Conservation (phyloP, 2,113 vertebrate species). For the Pagrus major region DNA sequence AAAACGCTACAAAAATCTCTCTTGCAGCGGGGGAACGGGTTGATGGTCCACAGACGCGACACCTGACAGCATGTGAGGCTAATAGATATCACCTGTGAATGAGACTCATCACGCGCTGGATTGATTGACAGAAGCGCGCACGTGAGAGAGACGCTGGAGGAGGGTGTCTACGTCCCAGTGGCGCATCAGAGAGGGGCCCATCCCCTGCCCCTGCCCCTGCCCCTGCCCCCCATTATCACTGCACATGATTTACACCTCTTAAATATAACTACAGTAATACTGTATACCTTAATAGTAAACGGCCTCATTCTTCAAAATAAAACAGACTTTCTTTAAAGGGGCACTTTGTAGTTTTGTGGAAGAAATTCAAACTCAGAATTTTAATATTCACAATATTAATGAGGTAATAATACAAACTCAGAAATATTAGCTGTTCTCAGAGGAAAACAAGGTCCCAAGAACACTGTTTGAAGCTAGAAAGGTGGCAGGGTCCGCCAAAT, state of each 20-base stretch:
- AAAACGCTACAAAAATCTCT: not conserved
- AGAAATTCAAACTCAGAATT: too few relatives aligned
- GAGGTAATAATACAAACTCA: too few relatives aligned
- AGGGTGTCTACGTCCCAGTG: conserved; percentile 48
- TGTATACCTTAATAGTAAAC: not conserved
- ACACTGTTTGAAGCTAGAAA: too few relatives aligned
- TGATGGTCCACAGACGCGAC: conserved; percentile 13
- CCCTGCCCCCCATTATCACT: too few relatives aligned
- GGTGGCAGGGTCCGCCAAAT: too few relatives aligned
- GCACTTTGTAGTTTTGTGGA: too few relatives aligned
- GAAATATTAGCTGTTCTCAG: too few relatives aligned
- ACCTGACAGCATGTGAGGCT: conserved; percentile 56
- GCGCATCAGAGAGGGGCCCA: conserved; percentile 31
- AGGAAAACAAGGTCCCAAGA: too few relatives aligned
- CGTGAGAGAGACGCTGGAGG: conserved; percentile 46
- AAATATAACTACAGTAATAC: not conserved
- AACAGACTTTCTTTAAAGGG: not conserved
- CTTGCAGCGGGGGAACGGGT: conserved; percentile 6
- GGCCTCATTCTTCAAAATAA: not conserved
- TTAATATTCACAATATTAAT: too few relatives aligned
- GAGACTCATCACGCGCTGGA: conserved; percentile 43
- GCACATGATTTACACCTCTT: not conserved
- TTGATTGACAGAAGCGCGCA: conserved; percentile 66
- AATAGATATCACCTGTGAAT: conserved; percentile 76
- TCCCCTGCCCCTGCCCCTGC: too few relatives aligned